Conservation (phyloP, 2,113 vertebrate genomes). For the Atrichornis clamosus region DNA sequence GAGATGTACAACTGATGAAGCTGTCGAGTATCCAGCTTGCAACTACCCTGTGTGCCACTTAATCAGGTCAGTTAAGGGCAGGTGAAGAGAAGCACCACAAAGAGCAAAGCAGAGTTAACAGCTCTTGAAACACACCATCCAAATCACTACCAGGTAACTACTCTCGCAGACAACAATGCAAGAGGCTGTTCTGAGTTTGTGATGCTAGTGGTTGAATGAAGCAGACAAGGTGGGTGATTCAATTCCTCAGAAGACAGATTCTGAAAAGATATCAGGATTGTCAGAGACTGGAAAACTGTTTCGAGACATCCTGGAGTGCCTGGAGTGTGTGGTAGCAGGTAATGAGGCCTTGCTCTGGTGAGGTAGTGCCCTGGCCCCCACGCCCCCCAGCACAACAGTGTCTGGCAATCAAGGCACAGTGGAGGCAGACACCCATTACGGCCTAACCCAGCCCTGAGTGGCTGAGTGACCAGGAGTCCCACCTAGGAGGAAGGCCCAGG, state of each 20-base stretch:
- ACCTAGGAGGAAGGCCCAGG: no score
- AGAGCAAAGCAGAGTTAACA: not conserved
- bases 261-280: not conserved
- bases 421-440: not conserved
- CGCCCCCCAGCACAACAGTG: not conserved
- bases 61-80: not conserved
- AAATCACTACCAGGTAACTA: not conserved
- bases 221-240: not conserved
- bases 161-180: not conserved
- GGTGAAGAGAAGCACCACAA: not conserved
- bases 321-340: not conserved
- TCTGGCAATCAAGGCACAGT: not conserved
- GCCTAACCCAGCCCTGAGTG: not conserved
- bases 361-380: not conserved
- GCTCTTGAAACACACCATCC: not conserved
- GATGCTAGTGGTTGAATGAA: not conserved
- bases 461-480: not conserved
- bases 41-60: not conserved
- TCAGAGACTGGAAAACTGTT: not conserved
- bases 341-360: not conserved
- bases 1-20: not conserved
- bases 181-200: not conserved
- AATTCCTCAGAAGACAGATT: not conserved
- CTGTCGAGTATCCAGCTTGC: rapidly evolving
- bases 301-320: not conserved